Evolutionary conservation across 1,140 invertebrate species (phyloP), one percentile per base, ranked within the genome.

Genomic region (Zaprionus capensis): DNA sequence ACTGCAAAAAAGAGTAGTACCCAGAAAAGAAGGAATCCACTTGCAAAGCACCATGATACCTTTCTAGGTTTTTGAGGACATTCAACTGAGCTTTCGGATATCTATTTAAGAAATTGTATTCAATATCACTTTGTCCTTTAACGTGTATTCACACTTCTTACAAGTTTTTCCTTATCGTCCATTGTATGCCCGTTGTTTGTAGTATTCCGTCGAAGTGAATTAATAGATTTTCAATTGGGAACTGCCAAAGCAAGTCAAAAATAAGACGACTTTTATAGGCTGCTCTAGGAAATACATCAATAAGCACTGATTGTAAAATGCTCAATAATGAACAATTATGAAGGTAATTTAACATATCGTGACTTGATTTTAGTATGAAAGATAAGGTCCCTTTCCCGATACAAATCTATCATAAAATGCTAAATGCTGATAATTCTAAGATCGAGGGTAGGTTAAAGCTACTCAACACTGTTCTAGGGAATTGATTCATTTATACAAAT

Each of bases 11-110:
- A 84, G 4, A 92, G 68, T 1, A 59, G 68, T 55, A 70, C 65
- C 91, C 91, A 92, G 49, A 90, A 76, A 0, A 91, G 44, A 15
- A 92, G 56, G 17, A 81, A 91, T 1, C 70, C 67, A 28, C 76
- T 81, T 0, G 86, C 82, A 38, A 79, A 76, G 34, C 67, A 82
- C 75, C 91, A 91, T 4, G 70, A 62, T 5, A 81, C 22, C 12
- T 72, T 61, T 9, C 31, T 31, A 11, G 17, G n/a, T 28, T 53
- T 24, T 38, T 12, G n/a, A 12, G 2, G 5, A 17, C 5, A 0
- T 55, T 71, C 24, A 5, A 6, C 4, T 12, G 17, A 5, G 11
- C 4, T n/a, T 1, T 56, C 51, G 4, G 6, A 5, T 15, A 41
- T 49, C 67, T 69, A 12, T 57, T 5, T 2, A 22, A 67, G 5